Conservation (phyloP, 2,888 invertebrate species). For the Phania funesta region DNA sequence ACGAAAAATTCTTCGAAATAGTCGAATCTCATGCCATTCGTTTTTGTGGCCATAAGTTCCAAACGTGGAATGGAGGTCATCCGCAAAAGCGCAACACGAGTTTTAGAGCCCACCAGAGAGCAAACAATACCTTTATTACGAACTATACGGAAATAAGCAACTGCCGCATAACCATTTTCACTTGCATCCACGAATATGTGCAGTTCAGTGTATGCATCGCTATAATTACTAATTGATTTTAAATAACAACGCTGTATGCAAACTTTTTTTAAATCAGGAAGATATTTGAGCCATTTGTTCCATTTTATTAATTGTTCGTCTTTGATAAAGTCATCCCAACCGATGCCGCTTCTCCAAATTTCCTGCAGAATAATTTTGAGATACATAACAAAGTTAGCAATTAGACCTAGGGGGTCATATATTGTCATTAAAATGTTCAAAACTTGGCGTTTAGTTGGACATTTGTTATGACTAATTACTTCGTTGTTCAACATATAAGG, state of each 20-base stretch:
- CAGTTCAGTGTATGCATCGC: constrained; percentile 33
- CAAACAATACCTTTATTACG: constrained; percentile 8
- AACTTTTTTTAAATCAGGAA: constrained; percentile 64
- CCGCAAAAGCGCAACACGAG: constrained; percentile 39
- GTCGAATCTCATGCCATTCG: too few relatives aligned
- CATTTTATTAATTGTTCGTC: constrained; percentile 64
- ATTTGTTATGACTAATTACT: constrained; percentile 26
- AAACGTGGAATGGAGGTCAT: constrained; percentile 62
- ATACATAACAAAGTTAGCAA: constrained; percentile 63
- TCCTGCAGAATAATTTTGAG: constrained; percentile 52
- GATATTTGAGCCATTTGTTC: constrained; percentile 63
- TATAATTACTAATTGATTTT: constrained; percentile 28
- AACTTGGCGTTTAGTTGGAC: constrained; percentile 60
- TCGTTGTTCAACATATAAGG: constrained; percentile 25
- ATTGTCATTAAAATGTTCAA: constrained; percentile 52
- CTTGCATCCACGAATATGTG: constrained; percentile 68
- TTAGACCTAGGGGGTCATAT: constrained; percentile 54
- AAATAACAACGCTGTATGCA: constrained; percentile 67
- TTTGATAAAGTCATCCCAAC: constrained; percentile 57
- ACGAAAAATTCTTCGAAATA: too few relatives aligned
- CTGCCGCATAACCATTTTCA: background rate
- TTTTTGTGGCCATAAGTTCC: constrained; percentile 69
- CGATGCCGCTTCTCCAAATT: too few relatives aligned
- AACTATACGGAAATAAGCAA: constrained; percentile 42
- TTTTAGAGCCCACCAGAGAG: constrained; percentile 35